These are phyloP conservation scores for Macropis europaea DNA, from an alignment of 2,888 invertebrate genomes.

Conservation along the genomic window DNA sequence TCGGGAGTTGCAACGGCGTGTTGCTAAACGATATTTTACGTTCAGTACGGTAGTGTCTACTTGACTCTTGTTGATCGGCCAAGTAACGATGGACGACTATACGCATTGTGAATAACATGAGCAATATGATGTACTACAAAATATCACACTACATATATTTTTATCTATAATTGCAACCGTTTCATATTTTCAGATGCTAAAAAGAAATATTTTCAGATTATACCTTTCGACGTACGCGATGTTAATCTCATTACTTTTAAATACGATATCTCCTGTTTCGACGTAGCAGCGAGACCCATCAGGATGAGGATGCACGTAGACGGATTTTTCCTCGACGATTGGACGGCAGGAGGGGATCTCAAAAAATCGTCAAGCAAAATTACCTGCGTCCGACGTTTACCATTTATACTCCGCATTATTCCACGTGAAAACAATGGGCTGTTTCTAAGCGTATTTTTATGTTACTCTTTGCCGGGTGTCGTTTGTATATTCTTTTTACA, in stretches of 20 bases:
- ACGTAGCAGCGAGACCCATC: not conserved
- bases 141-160: constrained; percentile 45
- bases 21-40: constrained; percentile 16
- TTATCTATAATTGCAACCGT: constrained; percentile 31
- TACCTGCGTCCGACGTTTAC: not conserved
- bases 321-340: constrained; percentile 4
- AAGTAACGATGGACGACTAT: constrained; percentile 10
- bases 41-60: constrained; percentile 13
- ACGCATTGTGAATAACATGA: constrained; percentile 44
- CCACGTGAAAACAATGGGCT: not conserved
- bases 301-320: not conserved
- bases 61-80: constrained; percentile 19
- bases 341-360: not conserved
- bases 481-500: constrained; percentile 21
- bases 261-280: constrained; percentile 10
- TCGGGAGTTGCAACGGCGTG: not conserved
- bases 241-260: constrained; percentile 28
- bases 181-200: constrained; percentile 38
- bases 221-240: constrained; percentile 26
- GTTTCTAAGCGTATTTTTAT: constrained; percentile 22
- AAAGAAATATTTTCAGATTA: constrained; percentile 46
- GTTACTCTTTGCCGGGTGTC: not conserved
- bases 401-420: constrained; percentile 7
- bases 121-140: constrained; percentile 36
- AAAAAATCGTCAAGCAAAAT: not conserved